These are phyloP conservation scores for Charina bottae DNA, from an alignment of 2,113 vertebrate genomes.

Conservation along the genomic window DNA sequence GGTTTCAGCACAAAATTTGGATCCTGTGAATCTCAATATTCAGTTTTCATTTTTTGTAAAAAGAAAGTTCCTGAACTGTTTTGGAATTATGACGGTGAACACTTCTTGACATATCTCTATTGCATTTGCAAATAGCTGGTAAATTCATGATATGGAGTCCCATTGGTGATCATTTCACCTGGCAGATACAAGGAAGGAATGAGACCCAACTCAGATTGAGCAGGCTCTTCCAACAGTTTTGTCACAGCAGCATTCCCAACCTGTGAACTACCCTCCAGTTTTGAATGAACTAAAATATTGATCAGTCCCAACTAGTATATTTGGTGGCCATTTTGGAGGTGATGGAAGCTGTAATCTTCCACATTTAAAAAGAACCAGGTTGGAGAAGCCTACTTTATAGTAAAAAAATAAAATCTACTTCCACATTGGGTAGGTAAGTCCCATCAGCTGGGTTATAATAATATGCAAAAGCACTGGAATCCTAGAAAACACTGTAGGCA, in stretches of 20 bases:
- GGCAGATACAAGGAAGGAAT: not conserved
- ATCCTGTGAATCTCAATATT: not conserved
- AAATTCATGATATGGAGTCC: not conserved
- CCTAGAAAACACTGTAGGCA: not conserved
- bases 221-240: not conserved
- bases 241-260: not conserved
- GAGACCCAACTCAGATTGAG: not conserved
- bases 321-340: not conserved
- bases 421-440: not conserved
- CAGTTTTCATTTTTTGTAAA: not conserved
- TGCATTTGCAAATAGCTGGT: not conserved
- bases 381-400: not conserved
- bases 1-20: not conserved
- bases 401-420: slow-evolving; percentile 5
- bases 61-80: not conserved
- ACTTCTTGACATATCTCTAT: not conserved
- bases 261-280: not conserved
- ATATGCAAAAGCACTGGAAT: not conserved
- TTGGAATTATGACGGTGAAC: not conserved
- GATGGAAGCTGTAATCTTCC: no score
- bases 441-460: not conserved
- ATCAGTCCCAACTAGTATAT: not conserved
- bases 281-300: not conserved
- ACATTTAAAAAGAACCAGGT: no score
- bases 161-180: not conserved